Conservation (phyloP, 1,140 invertebrate genomes). For the Lucilia sericata region DNA sequence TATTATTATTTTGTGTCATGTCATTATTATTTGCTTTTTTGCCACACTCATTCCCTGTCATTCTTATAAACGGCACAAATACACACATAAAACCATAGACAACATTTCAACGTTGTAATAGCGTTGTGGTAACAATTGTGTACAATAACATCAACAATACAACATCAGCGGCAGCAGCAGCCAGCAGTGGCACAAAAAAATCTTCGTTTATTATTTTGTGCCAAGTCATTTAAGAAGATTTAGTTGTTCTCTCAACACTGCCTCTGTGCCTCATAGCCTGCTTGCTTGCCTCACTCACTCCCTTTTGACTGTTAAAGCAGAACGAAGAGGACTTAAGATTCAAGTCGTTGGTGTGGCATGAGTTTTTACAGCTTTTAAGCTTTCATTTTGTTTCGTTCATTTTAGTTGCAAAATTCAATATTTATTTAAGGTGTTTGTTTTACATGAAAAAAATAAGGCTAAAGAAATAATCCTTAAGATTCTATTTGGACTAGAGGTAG, state of each 20-base stretch:
- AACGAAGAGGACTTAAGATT: not conserved
- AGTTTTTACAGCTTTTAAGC: constrained; percentile 9
- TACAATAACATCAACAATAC: not conserved
- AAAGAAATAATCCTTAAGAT: constrained; percentile 1
- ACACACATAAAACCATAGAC: not conserved
- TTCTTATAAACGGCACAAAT: not conserved
- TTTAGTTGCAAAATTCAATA: constrained; percentile 6
- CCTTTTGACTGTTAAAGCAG: too few relatives aligned
- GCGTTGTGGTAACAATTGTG: constrained; percentile 18
- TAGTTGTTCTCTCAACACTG: constrained; percentile 23
- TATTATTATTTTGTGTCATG: constrained; percentile 24
- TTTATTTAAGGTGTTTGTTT: constrained; percentile 27
- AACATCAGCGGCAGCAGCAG: too few relatives aligned
- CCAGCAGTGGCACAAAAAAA: not conserved
- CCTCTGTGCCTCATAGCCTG: not conserved
- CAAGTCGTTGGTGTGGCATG: too few relatives aligned
- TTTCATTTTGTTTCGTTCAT: not conserved
- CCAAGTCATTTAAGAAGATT: constrained; percentile 40
- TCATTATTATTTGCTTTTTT: constrained; percentile 24
- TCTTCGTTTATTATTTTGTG: constrained; percentile 3
- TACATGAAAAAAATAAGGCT: not conserved
- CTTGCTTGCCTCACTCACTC: too few relatives aligned
- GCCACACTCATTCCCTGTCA: not conserved
- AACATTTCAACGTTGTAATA: constrained; percentile 21
- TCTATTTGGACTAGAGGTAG: not conserved